Percentiles rank a stretch among this genome's conserved stretches.
phyloP scores from a whole-genome alignment of 2,888 invertebrate species.

The Lithophane semibrunnea region DNA sequence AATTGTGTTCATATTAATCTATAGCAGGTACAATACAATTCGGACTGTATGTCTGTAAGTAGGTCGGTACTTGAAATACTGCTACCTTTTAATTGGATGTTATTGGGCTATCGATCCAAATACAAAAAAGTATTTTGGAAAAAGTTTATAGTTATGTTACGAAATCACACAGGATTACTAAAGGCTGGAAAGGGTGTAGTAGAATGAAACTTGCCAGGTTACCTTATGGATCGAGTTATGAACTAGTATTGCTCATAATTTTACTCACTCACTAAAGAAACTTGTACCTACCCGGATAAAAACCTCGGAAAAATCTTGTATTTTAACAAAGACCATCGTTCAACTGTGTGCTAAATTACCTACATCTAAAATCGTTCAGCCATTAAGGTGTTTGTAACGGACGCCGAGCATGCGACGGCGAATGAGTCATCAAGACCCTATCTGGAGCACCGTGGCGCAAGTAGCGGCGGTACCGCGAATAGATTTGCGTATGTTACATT shows the following conservation, averaged over 20 bases:
- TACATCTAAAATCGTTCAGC: neutral
- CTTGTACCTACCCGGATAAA: too few relatives aligned
- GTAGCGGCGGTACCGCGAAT: too few relatives aligned
- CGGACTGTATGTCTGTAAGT: neutral
- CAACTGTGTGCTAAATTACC: neutral
- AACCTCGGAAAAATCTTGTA: neutral
- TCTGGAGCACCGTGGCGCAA: too few relatives aligned
- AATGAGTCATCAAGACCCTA: too few relatives aligned
- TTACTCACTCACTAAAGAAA: neutral
- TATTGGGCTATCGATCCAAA: neutral
- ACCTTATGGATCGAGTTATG: neutral
- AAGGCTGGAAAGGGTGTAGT: neutral
- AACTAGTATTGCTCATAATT: neutral
- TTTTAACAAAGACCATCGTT: neutral
- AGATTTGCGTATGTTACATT: too few relatives aligned
- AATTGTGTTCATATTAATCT: constrained; percentile 37
- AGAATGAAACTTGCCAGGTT: neutral
- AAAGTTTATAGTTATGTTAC: neutral
- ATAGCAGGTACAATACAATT: neutral
- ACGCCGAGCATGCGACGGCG: too few relatives aligned
- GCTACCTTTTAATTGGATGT: constrained; percentile 3
- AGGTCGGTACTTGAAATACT: neutral
- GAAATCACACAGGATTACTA: neutral
- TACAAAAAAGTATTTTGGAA: neutral
- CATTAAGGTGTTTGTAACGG: too few relatives aligned